Percentiles rank a stretch among this genome's conserved stretches.
Conservation (phyloP, 2,797 vertebrate species). For the Arremon aurantiirostris region DNA sequence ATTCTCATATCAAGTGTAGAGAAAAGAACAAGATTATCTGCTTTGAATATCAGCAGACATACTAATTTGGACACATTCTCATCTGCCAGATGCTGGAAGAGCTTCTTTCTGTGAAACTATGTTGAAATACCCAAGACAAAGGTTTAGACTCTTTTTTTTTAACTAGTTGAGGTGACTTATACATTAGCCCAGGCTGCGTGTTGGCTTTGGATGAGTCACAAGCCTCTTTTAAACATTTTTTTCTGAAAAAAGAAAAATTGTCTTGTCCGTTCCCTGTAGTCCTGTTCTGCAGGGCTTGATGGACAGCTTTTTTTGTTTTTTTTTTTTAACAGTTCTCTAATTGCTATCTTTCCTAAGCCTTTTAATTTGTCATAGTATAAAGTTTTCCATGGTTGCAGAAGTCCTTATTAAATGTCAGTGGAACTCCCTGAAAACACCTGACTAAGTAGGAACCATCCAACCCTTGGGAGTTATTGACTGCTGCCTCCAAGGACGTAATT, state of each 20-base stretch:
- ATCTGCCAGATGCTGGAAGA: constrained; percentile 23
- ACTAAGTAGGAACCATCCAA: constrained; percentile 63
- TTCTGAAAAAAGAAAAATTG: background rate
- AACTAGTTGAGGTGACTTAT: background rate
- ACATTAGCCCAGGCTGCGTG: background rate
- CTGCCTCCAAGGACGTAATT: constrained; percentile 42
- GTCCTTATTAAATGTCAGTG: constrained; percentile 60
- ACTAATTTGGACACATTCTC: background rate
- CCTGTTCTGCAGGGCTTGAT: constrained; percentile 36
- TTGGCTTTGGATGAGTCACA: background rate
- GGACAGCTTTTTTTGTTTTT: background rate
- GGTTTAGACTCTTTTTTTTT: background rate
- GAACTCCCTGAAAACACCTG: constrained; percentile 65
- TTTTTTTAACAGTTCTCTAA: constrained; percentile 42
- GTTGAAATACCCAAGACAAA: background rate
- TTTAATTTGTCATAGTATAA: constrained; percentile 65
- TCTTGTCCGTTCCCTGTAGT: constrained; percentile 55
- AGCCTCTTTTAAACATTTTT: background rate
- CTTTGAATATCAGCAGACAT: background rate
- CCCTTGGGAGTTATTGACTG: constrained; percentile 51
- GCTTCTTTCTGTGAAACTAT: background rate
- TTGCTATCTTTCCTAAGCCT: constrained; percentile 59
- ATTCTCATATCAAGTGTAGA: background rate
- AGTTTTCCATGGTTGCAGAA: constrained; percentile 66
- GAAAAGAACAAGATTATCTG: constrained; percentile 8